phyloP scores from a whole-genome alignment of 2,113 vertebrate genomes.

The Epinephelus moara region DNA sequence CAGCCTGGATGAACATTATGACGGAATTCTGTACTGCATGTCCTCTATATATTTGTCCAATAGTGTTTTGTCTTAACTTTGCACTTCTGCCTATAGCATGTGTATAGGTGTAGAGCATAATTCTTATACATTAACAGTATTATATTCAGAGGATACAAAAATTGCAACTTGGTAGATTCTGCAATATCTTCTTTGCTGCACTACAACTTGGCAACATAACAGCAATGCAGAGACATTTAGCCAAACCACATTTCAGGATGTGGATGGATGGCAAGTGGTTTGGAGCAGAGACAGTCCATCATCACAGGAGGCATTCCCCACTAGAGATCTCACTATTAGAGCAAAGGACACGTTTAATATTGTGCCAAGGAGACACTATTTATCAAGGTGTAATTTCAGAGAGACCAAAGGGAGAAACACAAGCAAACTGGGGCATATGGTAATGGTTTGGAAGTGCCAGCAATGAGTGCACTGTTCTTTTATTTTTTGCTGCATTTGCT shows the following conservation, averaged over 20 bases:
- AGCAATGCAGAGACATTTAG: constrained; percentile 31
- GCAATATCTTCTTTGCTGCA: constrained; percentile 19
- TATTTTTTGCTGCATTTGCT: not conserved
- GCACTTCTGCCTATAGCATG: not conserved
- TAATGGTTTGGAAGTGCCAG: constrained; percentile 1
- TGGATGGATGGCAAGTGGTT: constrained; percentile 39
- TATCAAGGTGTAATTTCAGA: constrained; percentile 52
- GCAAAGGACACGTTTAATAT: constrained; percentile 53
- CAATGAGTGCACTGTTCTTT: constrained; percentile 1
- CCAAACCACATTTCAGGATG: constrained; percentile 29
- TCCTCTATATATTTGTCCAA: not conserved
- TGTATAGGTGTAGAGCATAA: not conserved
- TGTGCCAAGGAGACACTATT: constrained; percentile 62
- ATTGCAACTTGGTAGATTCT: not conserved
- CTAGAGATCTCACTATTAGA: constrained; percentile 50
- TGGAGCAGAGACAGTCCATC: constrained; percentile 55
- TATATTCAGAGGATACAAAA: not conserved
- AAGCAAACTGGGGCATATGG: constrained; percentile 4
- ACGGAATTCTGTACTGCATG: constrained; percentile 1
- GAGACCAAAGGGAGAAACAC: constrained; percentile 30
- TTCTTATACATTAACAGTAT: not conserved
- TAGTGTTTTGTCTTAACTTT: not conserved
- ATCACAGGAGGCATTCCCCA: constrained; percentile 25
- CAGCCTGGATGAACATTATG: constrained; percentile 17
- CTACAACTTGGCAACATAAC: not conserved